Base-by-base conservation (phyloP, 2,797 vertebrate genomes). In the Psittacula echo region DNA sequence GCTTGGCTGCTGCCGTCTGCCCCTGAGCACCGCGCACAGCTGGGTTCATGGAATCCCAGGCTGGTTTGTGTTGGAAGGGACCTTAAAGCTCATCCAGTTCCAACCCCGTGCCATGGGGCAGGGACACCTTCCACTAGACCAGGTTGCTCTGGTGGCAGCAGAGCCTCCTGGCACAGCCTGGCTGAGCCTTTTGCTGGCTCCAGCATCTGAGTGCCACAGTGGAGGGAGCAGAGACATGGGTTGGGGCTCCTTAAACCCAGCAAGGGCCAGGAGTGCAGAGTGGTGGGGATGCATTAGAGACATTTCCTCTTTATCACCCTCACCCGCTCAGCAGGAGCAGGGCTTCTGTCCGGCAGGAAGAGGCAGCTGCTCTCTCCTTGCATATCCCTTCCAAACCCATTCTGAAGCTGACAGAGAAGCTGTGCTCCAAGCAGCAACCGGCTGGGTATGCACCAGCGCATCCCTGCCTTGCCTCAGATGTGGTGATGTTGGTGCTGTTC, bases 261-360 rank as follows among this genome's bases (percentile, higher is more conserved):
- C 13, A 16, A 20, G 53, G n/a, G 50, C 29, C n/a, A 27, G 60
- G 73, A 61, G 53, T 9, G 5, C 24, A 3, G 60, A 5, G 60
- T 5, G 1, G 47, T 24, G 24, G 48, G 58, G 51, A 13, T 0
- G 32, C 7, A 0, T 30, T 5, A 3, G 4, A 16, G 66, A 5
- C 32, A 0, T 34, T 67, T 50, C 60, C 71, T 26, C n/a, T 19
- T 53, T 27, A 0, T 14, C 2, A 1, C 18, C 75, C 75, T 24
- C 30, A 5, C 37, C n/a, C 7, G 2, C 74, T 41, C 11, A 3
- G 8, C 6, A 2, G 67, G n/a, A 50, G 56, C 37, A 0, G 13
- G 4, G 24, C 61, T 60, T 42, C 8, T 12, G 20, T 23, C 13
- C 0, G 7, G 60, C 8, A 8, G 85, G 60, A 61, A 42, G 20